Evolutionary conservation across 2,797 vertebrate genomes (phyloP), one percentile per base, ranked within the genome.

Genomic region (Tamandua tetradactyla): DNA sequence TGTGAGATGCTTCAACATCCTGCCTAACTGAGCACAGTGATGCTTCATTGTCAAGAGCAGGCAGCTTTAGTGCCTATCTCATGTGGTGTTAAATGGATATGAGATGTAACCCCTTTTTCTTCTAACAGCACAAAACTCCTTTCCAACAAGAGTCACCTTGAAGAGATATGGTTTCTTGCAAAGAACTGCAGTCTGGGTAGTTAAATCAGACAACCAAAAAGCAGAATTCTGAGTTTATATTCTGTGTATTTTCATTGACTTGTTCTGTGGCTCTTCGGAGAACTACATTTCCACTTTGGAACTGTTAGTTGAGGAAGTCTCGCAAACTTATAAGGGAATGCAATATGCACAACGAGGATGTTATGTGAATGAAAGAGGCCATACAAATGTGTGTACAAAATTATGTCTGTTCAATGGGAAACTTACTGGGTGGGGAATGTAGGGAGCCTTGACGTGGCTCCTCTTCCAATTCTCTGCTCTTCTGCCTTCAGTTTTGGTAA

Each of bases 131-230:
- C 52, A 80, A 40, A 87, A 62, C 37, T 49, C 87, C 72, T 90
- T 66, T 75, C 76, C 42, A 35, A 72, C 59, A 59, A 74, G 71
- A 93, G 96, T 96, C 96, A 92, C 96, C 87, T 91, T 89, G 79
- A 96, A 15, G 49, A 89, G 52, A 75, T n/a, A 23, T 5, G 17
- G 17, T 74, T 71, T 96, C 68, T 74, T 52, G 22, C 35, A 75
- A 89, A 87, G 87, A 93, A 76, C 87, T 25, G 3, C 37, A 59
- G 3, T 75, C 81, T 59, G 85, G 57, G 8, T 40, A 40, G 76
- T 93, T 84, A 88, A 95, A 79, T 78, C 86, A 66, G 66, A 83
- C 66, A 79, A 40, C 75, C 88, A n/a, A 61, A 42, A 74, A 69
- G 62, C 59, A 35, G 61, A 92, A 37, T 22, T 90, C 30, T 2